phyloP scores from a whole-genome alignment of 2,797 vertebrate genomes.

The Fringilla coelebs region DNA sequence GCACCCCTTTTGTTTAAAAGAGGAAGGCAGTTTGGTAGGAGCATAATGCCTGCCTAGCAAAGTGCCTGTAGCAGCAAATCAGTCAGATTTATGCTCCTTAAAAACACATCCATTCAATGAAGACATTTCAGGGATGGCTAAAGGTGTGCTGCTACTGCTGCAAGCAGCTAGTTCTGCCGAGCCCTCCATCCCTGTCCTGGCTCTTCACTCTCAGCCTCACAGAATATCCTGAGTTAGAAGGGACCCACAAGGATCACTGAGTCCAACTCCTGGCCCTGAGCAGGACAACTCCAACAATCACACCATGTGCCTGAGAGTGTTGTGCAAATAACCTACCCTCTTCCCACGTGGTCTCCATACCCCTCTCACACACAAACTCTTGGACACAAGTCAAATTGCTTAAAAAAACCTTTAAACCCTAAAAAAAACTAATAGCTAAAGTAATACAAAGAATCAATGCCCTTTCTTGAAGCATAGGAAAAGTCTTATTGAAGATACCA shows the following conservation, averaged over 20 bases:
- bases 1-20: not conserved
- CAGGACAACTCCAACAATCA: not conserved
- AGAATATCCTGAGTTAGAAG: not conserved
- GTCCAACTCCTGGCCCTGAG: not conserved
- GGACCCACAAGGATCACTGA: not conserved
- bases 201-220: not conserved
- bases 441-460: not conserved
- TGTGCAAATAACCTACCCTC: not conserved
- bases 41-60: not conserved
- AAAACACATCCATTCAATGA: not conserved
- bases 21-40: not conserved
- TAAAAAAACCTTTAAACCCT: not conserved
- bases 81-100: not conserved
- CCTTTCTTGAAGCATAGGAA: not conserved
- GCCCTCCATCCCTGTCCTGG: not conserved
- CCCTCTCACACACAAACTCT: not conserved
- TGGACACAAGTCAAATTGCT: not conserved
- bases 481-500: not conserved
- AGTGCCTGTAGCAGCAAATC: not conserved
- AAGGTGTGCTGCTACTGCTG: not conserved
- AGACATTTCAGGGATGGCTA: not conserved
- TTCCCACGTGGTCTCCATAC: fast-evolving
- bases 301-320: not conserved
- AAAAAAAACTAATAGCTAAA: not conserved
- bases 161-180: not conserved